Evolutionary conservation across 2,797 vertebrate genomes (phyloP).

Genomic region (Ispidina lecontei): DNA sequence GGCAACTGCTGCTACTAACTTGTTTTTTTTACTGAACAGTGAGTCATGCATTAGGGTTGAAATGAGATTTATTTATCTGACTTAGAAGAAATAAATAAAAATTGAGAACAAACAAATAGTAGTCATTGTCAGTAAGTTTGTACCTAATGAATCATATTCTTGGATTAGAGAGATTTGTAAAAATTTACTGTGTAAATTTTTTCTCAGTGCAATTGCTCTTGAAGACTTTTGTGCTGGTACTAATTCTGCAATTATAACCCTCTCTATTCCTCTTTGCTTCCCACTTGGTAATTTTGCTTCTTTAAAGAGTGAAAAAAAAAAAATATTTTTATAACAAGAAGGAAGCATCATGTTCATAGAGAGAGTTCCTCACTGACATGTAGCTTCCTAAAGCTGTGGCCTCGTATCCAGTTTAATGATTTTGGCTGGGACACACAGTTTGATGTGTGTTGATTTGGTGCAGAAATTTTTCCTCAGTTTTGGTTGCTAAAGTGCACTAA

Average conservation of each 20-base stretch:
- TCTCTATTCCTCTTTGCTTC: not conserved
- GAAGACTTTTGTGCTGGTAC: not conserved
- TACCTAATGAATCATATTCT: constrained; percentile 1
- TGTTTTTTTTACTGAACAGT: constrained; percentile 4
- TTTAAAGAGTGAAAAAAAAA: not conserved
- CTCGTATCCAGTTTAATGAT: not conserved
- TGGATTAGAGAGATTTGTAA: not conserved
- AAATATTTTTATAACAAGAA: not conserved
- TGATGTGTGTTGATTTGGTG: not conserved
- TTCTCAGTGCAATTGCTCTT: not conserved
- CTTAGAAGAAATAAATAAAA: constrained; percentile 32
- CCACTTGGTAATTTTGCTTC: not conserved
- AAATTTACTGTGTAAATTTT: not conserved
- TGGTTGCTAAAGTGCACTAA: not conserved
- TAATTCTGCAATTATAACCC: not conserved
- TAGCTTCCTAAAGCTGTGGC: not conserved
- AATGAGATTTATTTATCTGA: constrained; percentile 28
- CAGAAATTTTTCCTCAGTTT: not conserved
- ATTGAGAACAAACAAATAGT: not conserved
- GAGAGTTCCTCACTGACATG: not conserved
- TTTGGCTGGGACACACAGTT: not conserved
- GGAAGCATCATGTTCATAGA: rapidly evolving
- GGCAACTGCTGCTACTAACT: constrained; percentile 2
- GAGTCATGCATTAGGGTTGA: not conserved
- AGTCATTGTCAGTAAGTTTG: not conserved